Evolutionary conservation across 2,888 invertebrate genomes (phyloP).

Genomic region (Parnassius mnemosyne): DNA sequence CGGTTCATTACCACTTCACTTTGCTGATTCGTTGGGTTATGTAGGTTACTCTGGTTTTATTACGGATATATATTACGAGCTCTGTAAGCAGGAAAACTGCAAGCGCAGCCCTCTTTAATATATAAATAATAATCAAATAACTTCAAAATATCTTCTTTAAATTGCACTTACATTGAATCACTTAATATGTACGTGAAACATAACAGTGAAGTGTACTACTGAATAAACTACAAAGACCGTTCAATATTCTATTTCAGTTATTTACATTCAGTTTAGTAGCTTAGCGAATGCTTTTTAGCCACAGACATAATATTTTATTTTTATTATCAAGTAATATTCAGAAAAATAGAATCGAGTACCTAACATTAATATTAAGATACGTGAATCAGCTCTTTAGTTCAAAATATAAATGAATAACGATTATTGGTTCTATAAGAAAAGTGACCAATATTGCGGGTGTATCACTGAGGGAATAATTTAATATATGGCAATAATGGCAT

Average conservation of each 20-base stretch:
- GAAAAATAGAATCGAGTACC: constrained; percentile 32
- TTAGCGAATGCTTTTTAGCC: constrained; percentile 26
- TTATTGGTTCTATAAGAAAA: constrained; percentile 17
- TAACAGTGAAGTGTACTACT: background rate
- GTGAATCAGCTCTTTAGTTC: constrained; percentile 10
- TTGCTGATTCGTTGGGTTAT: too few species aligned
- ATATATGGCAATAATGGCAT: too few species aligned
- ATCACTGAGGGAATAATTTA: too few species aligned
- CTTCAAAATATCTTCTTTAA: background rate
- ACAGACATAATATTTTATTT: constrained; percentile 32
- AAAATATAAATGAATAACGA: constrained; percentile 16
- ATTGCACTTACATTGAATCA: constrained; percentile 29
- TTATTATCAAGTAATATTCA: constrained; percentile 31
- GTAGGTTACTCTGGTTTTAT: too few species aligned
- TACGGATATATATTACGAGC: too few species aligned
- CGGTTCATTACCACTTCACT: too few species aligned
- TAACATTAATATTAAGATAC: constrained; percentile 21
- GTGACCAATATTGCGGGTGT: too few species aligned
- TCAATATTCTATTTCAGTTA: constrained; percentile 26
- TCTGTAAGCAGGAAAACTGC: too few species aligned
- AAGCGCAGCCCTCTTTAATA: too few species aligned
- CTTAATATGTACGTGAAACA: constrained; percentile 14
- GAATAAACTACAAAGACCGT: constrained; percentile 6
- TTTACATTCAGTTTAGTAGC: constrained; percentile 31
- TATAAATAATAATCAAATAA: too few species aligned